Conservation (phyloP, 2,888 invertebrate genomes). For the Morinoia aosen region DNA sequence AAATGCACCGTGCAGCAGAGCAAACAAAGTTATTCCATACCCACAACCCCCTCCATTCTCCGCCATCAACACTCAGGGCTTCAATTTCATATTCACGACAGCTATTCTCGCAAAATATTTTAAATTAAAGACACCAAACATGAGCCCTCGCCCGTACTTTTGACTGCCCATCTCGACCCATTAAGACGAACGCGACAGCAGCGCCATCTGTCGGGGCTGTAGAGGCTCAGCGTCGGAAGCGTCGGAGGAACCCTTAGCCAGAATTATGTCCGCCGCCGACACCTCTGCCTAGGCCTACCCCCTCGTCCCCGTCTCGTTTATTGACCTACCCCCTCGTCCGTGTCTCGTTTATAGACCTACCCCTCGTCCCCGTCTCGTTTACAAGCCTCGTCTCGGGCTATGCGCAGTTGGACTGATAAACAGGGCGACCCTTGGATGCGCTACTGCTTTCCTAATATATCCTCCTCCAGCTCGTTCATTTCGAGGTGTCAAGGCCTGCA, state of each 20-base stretch:
- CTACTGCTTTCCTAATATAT: neutral
- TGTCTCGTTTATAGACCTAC: neutral
- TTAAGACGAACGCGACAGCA: neutral
- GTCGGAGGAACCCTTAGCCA: conserved; percentile 34
- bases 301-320: neutral
- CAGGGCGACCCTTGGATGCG: neutral
- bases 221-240: conserved; percentile 36
- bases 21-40: neutral
- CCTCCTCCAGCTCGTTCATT: neutral
- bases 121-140: neutral
- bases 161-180: neutral
- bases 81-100: neutral
- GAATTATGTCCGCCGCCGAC: conserved; percentile 28
- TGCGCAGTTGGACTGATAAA: neutral
- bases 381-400: neutral
- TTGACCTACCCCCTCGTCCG: neutral
- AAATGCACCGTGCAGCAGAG: neutral
- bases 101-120: neutral
- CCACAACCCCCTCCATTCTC: neutral
- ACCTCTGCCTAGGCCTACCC: neutral
- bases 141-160: neutral
- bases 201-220: neutral
- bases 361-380: neutral
- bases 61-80: neutral
- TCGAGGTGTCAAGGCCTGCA: neutral